Evolutionary conservation across 2,888 invertebrate genomes (phyloP).

Genomic region (Mesorhabditis spiculigera): DNA sequence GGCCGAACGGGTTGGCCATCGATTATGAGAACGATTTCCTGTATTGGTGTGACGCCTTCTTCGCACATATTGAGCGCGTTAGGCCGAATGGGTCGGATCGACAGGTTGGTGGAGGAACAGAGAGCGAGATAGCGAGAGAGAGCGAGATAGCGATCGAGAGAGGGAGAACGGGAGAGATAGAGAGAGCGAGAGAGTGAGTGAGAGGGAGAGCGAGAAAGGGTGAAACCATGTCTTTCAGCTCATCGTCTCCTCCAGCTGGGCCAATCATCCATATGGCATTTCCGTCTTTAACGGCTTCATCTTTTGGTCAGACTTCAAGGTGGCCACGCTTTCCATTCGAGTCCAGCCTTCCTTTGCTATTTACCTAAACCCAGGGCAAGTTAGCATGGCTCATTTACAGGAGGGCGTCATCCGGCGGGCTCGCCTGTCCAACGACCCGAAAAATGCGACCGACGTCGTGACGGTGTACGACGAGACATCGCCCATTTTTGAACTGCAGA

Average conservation of each 20-base stretch:
- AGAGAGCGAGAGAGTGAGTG: slow-evolving; percentile 46
- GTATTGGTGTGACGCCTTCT: slow-evolving; percentile 74
- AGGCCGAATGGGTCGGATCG: slow-evolving; percentile 71
- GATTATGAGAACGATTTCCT: slow-evolving; percentile 66
- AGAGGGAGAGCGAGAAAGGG: slow-evolving; percentile 72
- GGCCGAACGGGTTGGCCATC: slow-evolving; percentile 77
- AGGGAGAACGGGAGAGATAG: too few species aligned
- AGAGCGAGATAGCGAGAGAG: too few species aligned
- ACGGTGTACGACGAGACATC: slow-evolving; percentile 68
- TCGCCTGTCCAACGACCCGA: neutral
- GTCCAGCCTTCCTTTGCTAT: too few species aligned
- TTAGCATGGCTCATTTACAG: neutral
- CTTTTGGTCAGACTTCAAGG: slow-evolving; percentile 72
- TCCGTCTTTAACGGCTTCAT: slow-evolving; percentile 69
- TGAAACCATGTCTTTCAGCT: slow-evolving; percentile 61
- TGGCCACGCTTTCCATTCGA: neutral
- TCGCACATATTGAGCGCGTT: slow-evolving; percentile 70
- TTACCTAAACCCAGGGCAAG: neutral
- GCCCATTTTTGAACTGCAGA: slow-evolving; percentile 66
- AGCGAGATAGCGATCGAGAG: too few species aligned
- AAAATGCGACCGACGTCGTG: slow-evolving; percentile 31
- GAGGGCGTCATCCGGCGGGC: neutral
- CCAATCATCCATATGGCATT: slow-evolving; percentile 72
- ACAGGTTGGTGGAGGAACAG: slow-evolving; percentile 52
- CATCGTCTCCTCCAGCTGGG: slow-evolving; percentile 62